Conservation (phyloP, 2,113 vertebrate species). For the Oxyruncus cristatus region DNA sequence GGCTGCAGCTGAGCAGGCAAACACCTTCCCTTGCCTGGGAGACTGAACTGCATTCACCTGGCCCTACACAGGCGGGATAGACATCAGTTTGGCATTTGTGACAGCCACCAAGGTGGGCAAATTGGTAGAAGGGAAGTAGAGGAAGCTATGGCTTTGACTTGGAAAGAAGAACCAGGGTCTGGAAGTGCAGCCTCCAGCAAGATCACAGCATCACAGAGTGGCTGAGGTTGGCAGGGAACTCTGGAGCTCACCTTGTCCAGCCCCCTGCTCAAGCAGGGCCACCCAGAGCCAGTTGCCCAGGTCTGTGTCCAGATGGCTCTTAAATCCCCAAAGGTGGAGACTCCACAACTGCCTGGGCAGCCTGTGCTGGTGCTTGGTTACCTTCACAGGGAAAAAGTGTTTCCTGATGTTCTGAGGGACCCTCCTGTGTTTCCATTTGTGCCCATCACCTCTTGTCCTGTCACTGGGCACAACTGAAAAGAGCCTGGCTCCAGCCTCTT, state of each 20-base stretch:
- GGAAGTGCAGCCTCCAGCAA: background rate
- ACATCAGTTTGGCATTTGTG: background rate
- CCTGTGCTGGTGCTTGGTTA: background rate
- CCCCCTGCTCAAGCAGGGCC: background rate
- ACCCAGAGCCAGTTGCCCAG: background rate
- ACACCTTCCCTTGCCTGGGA: background rate
- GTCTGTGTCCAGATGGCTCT: background rate
- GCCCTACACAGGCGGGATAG: background rate
- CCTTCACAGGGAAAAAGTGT: background rate
- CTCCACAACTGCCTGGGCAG: background rate
- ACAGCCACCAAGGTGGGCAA: background rate
- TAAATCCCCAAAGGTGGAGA: background rate
- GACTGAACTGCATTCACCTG: rapidly evolving
- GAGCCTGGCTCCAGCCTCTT: background rate
- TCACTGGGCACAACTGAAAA: background rate
- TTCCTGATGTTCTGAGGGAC: background rate
- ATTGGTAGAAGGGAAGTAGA: background rate
- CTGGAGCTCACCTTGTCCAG: background rate
- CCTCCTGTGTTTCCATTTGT: background rate
- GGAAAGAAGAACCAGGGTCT: background rate
- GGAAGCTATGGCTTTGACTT: background rate
- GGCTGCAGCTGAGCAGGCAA: background rate
- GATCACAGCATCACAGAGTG: background rate
- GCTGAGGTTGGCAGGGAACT: background rate
- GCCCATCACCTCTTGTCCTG: background rate